Conservation (phyloP, 2,797 vertebrate species). For the Bovichtus diacanthus region DNA sequence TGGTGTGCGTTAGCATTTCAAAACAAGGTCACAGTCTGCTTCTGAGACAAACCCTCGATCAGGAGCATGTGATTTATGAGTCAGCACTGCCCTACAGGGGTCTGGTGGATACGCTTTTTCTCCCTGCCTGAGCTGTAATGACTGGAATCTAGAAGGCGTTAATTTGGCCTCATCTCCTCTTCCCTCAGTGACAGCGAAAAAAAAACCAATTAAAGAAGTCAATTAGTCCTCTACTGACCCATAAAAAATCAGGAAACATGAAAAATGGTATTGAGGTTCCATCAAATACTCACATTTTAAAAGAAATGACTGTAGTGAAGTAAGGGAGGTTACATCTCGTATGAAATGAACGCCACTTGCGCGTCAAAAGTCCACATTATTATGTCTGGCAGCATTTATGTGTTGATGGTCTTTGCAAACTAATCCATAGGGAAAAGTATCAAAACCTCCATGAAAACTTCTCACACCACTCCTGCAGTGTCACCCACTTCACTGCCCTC, state of each 20-base stretch:
- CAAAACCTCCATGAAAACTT: neutral
- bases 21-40: conserved; percentile 70
- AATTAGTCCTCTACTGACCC: conserved; percentile 37
- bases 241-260: conserved; percentile 5
- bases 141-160: conserved; percentile 59
- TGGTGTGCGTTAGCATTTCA: conserved; percentile 56
- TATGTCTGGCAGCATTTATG: neutral
- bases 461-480: too few relatives aligned
- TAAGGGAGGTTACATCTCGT: neutral
- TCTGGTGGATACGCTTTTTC: conserved; percentile 39
- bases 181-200: conserved; percentile 30
- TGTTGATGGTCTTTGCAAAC: neutral
- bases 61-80: conserved; percentile 73
- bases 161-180: conserved; percentile 55
- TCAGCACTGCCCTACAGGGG: conserved; percentile 45
- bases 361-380: neutral
- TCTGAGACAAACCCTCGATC: conserved; percentile 52
- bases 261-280: conserved; percentile 21
- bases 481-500: neutral
- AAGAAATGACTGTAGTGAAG: fast-evolving
- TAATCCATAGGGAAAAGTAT: neutral
- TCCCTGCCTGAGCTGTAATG: conserved; percentile 54
- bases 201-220: conserved; percentile 28
- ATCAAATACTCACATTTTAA: neutral
- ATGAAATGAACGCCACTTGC: neutral